Evolutionary conservation across 35 echinoderm and acorn worm genomes (phyloP).

Genomic region (Acanthaster planci): DNA sequence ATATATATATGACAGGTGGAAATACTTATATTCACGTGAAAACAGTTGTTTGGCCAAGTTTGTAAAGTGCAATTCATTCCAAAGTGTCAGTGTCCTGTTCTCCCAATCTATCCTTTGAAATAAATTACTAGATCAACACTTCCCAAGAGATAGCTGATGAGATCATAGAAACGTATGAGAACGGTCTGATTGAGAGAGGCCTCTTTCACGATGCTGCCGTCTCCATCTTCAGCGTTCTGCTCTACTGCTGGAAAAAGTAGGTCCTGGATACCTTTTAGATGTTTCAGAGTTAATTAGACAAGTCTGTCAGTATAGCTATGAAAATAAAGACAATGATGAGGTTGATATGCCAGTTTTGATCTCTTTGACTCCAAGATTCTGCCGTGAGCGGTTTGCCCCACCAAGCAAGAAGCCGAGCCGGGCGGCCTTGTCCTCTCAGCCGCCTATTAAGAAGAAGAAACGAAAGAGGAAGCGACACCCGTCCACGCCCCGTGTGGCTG

Average conservation of each 20-base stretch:
- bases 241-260: slow-evolving; percentile 99
- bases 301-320: too few species aligned
- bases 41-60: too few species aligned
- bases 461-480: slow-evolving; percentile 57
- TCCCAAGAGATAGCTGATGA: slow-evolving; percentile 91
- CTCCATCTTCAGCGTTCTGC: slow-evolving; percentile 78
- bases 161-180: slow-evolving; percentile 70
- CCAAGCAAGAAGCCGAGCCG: slow-evolving; percentile 3
- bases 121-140: slow-evolving; percentile 73
- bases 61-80: too few species aligned
- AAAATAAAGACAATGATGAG: too few species aligned
- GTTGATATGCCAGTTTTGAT: neutral
- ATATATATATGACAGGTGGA: too few species aligned
- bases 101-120: neutral
- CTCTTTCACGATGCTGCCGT: slow-evolving; percentile 91
- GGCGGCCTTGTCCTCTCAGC: neutral
- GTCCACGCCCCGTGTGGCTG: slow-evolving; percentile 69
- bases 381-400: slow-evolving; percentile 62
- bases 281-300: too few species aligned
- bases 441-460: slow-evolving; percentile 56
- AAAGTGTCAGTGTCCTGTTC: too few species aligned
- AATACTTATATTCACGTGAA: too few species aligned
- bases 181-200: slow-evolving; percentile 85
- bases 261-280: neutral
- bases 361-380: slow-evolving; percentile 48